A percentile compares a stretch with the other conserved stretches of the same genome.
These are phyloP conservation scores for Aptenodytes patagonicus DNA, from an alignment of 2,113 vertebrate genomes.

Conservation along the genomic window DNA sequence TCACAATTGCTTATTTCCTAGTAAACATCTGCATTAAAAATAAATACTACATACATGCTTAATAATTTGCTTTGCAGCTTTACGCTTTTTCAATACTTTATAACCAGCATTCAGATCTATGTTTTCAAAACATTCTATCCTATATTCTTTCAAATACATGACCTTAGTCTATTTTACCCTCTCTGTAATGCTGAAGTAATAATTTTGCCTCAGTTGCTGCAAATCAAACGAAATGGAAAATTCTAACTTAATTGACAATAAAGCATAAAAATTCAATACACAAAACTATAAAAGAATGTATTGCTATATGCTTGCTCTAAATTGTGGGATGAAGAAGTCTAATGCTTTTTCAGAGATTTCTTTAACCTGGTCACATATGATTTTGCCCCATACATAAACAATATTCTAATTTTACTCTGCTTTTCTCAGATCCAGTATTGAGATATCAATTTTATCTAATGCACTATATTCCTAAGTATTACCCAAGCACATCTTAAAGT, in stretches of 20 bases:
- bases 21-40: not conserved
- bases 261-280: not conserved
- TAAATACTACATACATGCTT: not conserved
- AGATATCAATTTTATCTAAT: not conserved
- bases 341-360: not conserved
- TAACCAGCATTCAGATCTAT: not conserved
- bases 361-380: not conserved
- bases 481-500: not conserved
- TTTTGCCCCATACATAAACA: not conserved
- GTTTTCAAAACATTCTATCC: not conserved
- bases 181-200: not conserved
- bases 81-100: not conserved
- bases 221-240: not conserved
- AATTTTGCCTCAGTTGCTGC: not conserved
- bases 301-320: not conserved
- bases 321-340: not conserved
- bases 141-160: not conserved
- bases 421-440: not conserved
- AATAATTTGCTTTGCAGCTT: not conserved
- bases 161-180: not conserved
- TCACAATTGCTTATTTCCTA: not conserved
- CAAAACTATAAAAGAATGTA: not conserved
- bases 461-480: not conserved
- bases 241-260: not conserved
- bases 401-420: not conserved